Evolutionary conservation across 2,888 invertebrate species (phyloP), one percentile per base, ranked within the genome.

Genomic region (Chymomyza procnemis): DNA sequence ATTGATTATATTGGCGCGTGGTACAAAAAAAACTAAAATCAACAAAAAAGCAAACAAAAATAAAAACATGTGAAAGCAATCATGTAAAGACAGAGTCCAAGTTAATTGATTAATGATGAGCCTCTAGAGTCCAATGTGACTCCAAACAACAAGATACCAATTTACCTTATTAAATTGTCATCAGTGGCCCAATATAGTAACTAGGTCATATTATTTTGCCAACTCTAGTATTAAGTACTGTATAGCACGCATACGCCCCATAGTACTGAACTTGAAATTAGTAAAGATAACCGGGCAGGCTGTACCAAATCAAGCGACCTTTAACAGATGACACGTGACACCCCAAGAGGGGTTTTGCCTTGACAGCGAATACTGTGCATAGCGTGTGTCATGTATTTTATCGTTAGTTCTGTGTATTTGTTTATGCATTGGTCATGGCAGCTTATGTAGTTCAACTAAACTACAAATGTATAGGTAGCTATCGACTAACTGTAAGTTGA

Each of bases 91-190:
- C n/a, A n/a, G 65, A 63, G 47, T 62, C 55, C 70, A 74, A 68
- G 70, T 78, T 81, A 81, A 81, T 81, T 86, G 81, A 81, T 81
- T 86, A 84, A 78, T 71, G 78, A 72, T 69, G 66, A 67, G 34
- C 34, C 34, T 41, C 34, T 3, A 41, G 34, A 63, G 19, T 50
- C 52, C 61, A 62, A 4, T 54, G 54, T 14, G 54, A 8, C 18
- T 14, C 19, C 18, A 34, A n/a, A 61, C 16, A 55, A 46, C 41
- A 64, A 48, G 61, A 80, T 69, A 54, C 71, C 84, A 84, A 81
- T 86, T 81, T 84, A 71, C 74, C 77, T 74, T 84, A 81, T 81
- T 81, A 80, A 81, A 80, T 84, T 83, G 74, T 64, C 69, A 73
- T 83, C 77, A 69, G 65, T 62, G 71, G 56, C 56, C 9, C 34